Evolutionary conservation across 2,888 invertebrate genomes (phyloP), one percentile per base, ranked within the genome.

Genomic region (Drosophila mulleri): DNA sequence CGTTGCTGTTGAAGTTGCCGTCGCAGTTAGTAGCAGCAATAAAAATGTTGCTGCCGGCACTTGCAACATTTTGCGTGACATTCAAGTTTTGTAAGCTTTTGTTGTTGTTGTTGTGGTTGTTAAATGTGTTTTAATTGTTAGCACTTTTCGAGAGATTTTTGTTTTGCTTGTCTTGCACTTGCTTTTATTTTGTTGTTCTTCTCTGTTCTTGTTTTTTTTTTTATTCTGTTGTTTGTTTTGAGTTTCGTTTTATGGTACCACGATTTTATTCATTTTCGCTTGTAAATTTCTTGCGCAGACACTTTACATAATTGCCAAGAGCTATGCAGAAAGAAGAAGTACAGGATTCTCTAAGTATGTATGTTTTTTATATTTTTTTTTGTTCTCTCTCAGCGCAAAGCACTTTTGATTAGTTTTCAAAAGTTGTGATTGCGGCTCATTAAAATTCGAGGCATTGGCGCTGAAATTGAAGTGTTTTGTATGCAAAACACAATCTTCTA

Each of bases 221-320:
- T 26, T 26, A 26, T 26, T 26, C 26, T 6, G 26, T 29, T 29
- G 42, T 57, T 61, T 73, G 23, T 57, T 63, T 56, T 68, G 48
- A 66, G 65, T 75, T 74, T 75, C 60, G 79, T 75, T 56, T 47
- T 80, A 74, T 82, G 88, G 86, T 81, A 90, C 83, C 81, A 89
- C 88, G 76, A 88, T 83, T 89, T 89, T 89, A 86, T 86, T 89
- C 89, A 90, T 87, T 90, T 88, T 85, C 78, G 68, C 64, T 75
- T 69, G 66, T 56, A 67, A 72, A 62, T 72, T 75, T 63, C 65
- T 48, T 39, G 42, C 69, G 53, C 72, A 78, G 52, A 64, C 68
- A 63, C 75, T 86, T 83, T 88, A 83, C 89, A 83, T 88, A 81
- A 86, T 88, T 76, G 76, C 69, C 76, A 68, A 81, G 76, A 70